Evolutionary conservation across 2,797 vertebrate genomes (phyloP).

Genomic region (Enteromius mattozi): DNA sequence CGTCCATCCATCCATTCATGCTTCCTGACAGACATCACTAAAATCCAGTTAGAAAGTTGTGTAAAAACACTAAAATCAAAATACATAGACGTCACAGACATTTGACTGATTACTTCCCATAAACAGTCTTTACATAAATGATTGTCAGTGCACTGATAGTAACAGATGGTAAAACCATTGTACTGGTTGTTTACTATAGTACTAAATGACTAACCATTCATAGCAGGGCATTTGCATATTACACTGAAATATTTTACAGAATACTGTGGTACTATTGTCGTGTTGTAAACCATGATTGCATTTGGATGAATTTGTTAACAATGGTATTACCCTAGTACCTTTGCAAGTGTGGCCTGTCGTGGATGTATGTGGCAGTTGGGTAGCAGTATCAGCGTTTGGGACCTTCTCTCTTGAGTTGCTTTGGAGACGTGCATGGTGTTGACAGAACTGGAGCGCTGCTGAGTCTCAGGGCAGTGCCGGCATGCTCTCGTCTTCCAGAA

Average conservation of each 20-base stretch:
- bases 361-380: slow-evolving; percentile 26
- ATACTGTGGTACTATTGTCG: neutral
- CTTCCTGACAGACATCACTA: neutral
- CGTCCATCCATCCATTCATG: too few relatives aligned
- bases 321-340: neutral
- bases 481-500: slow-evolving; percentile 37
- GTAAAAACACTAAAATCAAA: too few relatives aligned
- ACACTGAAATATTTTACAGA: neutral
- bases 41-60: neutral
- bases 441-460: slow-evolving; percentile 61
- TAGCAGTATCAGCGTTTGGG: slow-evolving; percentile 47
- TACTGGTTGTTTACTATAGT: neutral
- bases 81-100: too few relatives aligned
- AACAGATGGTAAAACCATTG: neutral
- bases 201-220: neutral
- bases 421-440: slow-evolving; percentile 55
- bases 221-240: neutral
- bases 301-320: neutral
- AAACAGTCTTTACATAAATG: too few relatives aligned
- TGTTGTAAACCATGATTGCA: neutral
- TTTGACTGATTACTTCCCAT: too few relatives aligned
- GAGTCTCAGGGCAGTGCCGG: slow-evolving; percentile 56
- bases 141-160: neutral
- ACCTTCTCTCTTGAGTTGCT: slow-evolving; percentile 59
- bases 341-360: neutral